Evolutionary conservation across 2,113 vertebrate genomes (phyloP), one percentile per base, ranked within the genome.

Genomic region (Theristicus caerulescens): DNA sequence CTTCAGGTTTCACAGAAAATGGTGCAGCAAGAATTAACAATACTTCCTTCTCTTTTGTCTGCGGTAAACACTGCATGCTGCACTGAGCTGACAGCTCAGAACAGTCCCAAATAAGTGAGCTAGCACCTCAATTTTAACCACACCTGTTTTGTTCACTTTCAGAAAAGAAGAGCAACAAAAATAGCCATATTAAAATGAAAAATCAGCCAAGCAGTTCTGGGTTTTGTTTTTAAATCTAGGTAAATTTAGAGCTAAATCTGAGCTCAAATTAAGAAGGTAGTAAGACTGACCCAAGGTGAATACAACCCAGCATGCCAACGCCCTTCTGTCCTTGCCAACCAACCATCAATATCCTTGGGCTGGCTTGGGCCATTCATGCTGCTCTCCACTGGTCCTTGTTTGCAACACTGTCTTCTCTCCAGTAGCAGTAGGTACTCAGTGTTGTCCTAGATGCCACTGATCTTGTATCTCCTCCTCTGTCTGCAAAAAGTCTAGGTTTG

Each of bases 71-170:
- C 74, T 36, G 66, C 44, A 31, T 19, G 80, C 73, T 65, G 93
- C 61, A 72, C 86, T 40, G 80, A 92, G 46, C 90, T 95, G 84
- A 91, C 84, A 93, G 94, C 82, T 93, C 84, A 73, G 36, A 96
- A 90, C 74, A 42, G 66, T 7, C 21, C 42, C 88, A 70, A 94
- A 40, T 46, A 94, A 95, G 49, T 36, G 29, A 93, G 58, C 58
- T 25, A 67, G 74, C 67, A 66, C 59, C 59, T 77, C 74, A 36
- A 20, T 83, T 87, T 80, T 73, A 95, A 87, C 36, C 54, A 72
- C 73, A 65, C 8, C 34, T 86, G 26, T 47, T 92, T 69, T 44
- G 17, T 31, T 88, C 54, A 36, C 70, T 66, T 6, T 54, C 62
- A 58, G 27, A 70, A 71, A 59, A 82, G 18, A 70, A 47, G 13